Base-by-base conservation (phyloP, 2,113 vertebrate species). In the Hucho hucho region DNA sequence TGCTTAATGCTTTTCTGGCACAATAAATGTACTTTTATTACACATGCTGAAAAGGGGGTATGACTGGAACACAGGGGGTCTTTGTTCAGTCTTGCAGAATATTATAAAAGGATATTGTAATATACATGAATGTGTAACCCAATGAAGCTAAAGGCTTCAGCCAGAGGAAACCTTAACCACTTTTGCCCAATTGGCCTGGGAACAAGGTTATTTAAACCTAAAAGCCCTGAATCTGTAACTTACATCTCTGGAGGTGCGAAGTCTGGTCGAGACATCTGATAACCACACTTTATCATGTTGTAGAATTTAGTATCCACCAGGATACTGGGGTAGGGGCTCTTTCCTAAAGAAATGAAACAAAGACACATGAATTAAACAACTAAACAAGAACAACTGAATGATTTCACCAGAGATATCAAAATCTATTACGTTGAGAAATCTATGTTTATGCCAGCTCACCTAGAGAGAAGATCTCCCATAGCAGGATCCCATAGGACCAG, bases 391-490 rank as follows among this genome's bases (percentile, higher is more conserved):
- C 14, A 1, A 53, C 49, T 16, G 49, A 53, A 53, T 53, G 49
- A 16, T 53, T 53, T 53, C 16, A 14, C 49, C 49, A 53, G 49
- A 18, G 49, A 53, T 53, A 53, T 53, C 3, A 53, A 53, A 18
- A 16, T 14, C 49, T 16, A 18, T 18, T 53, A 53, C 5, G 49
- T 18, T 53, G 12, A 53, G 49, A 53, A 3, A 16, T 53, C 16
- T 6, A 32, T 11, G 18, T 37, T 29, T n/a, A 6, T 29, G 29
- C 28, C 28, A 37, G 26, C 92, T 92, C 86, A 99, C 98, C 98
- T 6, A 99, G 90, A 11, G 97, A 97, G 88, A 98, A 99, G 83
- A 99, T 99, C 87, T 99, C 98, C 98, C 98, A 99, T 79, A 99
- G 93, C 4, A 99, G 94, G 89, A 99, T 99, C 65, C 98, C 98